These are phyloP conservation scores for Silurus lanzhouensis DNA, from an alignment of 2,797 vertebrate species.

Conservation along the genomic window DNA sequence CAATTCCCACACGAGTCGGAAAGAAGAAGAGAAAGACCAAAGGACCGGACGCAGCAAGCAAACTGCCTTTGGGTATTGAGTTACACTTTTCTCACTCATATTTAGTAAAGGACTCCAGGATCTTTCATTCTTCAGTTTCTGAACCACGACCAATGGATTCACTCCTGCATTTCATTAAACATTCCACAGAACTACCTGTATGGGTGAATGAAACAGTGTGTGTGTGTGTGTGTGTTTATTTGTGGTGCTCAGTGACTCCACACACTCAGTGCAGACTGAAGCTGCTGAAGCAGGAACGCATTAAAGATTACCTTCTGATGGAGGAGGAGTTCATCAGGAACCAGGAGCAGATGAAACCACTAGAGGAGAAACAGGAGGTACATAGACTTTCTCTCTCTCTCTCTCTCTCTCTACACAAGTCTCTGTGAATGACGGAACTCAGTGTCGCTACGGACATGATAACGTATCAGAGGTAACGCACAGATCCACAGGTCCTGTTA, in stretches of 20 bases:
- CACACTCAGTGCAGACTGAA: constrained; percentile 94
- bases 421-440: no score
- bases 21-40: constrained; percentile 98
- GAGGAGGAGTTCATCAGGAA: constrained; percentile 99
- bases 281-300: constrained; percentile 82
- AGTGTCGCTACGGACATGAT: no score
- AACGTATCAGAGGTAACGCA: not conserved
- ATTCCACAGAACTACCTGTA: no score
- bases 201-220: not conserved
- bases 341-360: constrained; percentile 98
- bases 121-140: not conserved
- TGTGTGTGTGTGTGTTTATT: not conserved
- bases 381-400: not conserved
- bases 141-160: no score
- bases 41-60: constrained; percentile 97
- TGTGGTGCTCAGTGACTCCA: constrained; percentile 82
- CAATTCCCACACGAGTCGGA: constrained; percentile 95
- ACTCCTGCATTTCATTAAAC: not conserved
- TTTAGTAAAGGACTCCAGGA: not conserved
- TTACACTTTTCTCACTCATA: not conserved
- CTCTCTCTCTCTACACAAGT: not conserved
- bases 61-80: constrained; percentile 87
- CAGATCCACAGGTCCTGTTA: not conserved
- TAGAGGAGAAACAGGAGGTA: constrained; percentile 99
- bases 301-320: constrained; percentile 98